Evolutionary conservation across 2,113 vertebrate genomes (phyloP).

Genomic region (Apus apus): DNA sequence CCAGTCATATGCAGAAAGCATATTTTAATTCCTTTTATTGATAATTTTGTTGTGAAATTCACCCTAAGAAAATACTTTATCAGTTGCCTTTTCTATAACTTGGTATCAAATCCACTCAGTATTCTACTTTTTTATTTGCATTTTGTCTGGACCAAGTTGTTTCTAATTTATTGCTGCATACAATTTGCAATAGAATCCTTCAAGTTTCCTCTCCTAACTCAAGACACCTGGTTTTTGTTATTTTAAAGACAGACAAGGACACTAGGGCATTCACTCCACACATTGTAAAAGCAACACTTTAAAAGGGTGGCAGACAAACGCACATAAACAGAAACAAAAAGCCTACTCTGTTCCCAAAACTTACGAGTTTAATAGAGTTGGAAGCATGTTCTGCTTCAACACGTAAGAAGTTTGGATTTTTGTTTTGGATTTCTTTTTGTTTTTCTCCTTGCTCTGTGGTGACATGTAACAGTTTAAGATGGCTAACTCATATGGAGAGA

Average conservation of each 20-base stretch:
- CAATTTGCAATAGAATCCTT: conserved; percentile 71
- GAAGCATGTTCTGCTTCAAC: not conserved
- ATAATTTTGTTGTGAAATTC: conserved; percentile 66
- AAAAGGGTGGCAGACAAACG: conserved; percentile 36
- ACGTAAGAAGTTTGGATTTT: not conserved
- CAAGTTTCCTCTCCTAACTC: conserved; percentile 64
- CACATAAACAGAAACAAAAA: not conserved
- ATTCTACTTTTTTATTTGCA: not conserved
- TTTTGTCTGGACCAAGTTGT: conserved; percentile 69
- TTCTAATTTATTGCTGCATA: conserved; percentile 72
- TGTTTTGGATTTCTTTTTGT: not conserved
- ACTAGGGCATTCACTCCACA: conserved; percentile 52
- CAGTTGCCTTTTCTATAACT: conserved; percentile 48
- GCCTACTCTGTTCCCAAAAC: not conserved
- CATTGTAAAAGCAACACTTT: conserved; percentile 61
- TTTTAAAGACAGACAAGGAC: conserved; percentile 56
- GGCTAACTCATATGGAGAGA: not conserved
- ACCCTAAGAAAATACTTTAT: conserved; percentile 59
- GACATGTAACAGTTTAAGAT: not conserved
- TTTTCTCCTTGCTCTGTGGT: not conserved
- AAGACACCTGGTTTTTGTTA: conserved; percentile 74
- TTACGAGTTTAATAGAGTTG: not conserved
- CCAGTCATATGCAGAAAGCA: not conserved
- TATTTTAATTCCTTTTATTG: conserved; percentile 66
- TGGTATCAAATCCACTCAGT: not conserved